phyloP scores from a whole-genome alignment of 2,888 invertebrate species.

The Geophilus truncorum region DNA sequence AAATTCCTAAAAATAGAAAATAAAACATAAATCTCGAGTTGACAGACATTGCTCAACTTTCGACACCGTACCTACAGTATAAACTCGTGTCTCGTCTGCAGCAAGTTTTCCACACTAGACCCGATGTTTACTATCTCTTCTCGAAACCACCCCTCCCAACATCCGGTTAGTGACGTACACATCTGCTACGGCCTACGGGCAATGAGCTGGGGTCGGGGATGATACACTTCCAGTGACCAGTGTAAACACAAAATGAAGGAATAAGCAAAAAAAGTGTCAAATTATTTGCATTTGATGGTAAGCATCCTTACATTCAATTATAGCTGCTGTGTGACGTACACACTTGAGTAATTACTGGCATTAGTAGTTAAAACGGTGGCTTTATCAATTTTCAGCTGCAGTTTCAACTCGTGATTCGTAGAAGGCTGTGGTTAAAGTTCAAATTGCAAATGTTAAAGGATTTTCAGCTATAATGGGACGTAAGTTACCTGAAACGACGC shows the following conservation, averaged over 20 bases:
- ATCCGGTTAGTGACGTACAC: slow-evolving; percentile 1
- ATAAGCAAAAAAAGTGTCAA: not conserved
- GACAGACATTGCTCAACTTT: too few relatives aligned
- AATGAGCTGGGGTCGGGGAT: too few relatives aligned
- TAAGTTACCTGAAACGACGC: not conserved
- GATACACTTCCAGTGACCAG: too few relatives aligned
- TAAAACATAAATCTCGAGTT: not conserved
- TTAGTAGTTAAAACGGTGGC: too few relatives aligned
- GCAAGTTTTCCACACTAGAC: not conserved
- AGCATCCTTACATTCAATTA: not conserved
- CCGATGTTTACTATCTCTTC: not conserved
- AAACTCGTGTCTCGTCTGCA: not conserved
- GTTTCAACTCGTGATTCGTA: too few relatives aligned
- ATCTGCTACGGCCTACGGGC: too few relatives aligned
- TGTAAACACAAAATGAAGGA: not conserved
- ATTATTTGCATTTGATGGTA: not conserved
- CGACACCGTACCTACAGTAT: too few relatives aligned
- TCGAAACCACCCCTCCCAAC: not conserved
- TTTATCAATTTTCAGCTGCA: too few relatives aligned
- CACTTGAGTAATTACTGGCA: too few relatives aligned
- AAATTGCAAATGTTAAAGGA: not conserved
- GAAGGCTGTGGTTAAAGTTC: too few relatives aligned
- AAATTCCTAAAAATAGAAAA: too few relatives aligned
- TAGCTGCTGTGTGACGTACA: too few relatives aligned
- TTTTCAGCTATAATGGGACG: not conserved